Conservation (phyloP, 2,797 vertebrate genomes). For the Megalops cyprinoides region DNA sequence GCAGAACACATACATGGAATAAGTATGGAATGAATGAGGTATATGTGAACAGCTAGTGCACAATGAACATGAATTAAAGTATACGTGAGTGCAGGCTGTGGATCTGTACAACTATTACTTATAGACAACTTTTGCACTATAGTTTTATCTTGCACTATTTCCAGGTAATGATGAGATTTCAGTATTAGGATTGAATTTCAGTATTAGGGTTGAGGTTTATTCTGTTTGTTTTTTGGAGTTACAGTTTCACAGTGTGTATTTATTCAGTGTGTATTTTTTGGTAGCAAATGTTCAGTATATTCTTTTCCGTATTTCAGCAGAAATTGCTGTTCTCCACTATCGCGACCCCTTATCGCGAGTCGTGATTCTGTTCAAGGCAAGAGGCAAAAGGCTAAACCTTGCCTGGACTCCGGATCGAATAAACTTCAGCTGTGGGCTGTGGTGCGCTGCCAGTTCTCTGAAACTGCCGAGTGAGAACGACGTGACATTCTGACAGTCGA, state of each 20-base stretch:
- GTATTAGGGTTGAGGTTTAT: slow-evolving; percentile 8
- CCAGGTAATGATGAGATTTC: slow-evolving; percentile 7
- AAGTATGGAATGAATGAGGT: too few relatives aligned
- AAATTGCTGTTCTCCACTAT: not conserved
- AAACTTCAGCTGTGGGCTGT: slow-evolving; percentile 29
- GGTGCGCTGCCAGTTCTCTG: slow-evolving; percentile 35
- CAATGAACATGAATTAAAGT: too few relatives aligned
- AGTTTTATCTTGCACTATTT: slow-evolving; percentile 13
- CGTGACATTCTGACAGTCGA: slow-evolving; percentile 71
- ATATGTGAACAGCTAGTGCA: too few relatives aligned
- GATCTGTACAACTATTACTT: too few relatives aligned
- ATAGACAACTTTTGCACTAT: too few relatives aligned
- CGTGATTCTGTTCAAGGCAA: slow-evolving; percentile 32
- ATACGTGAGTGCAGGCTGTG: too few relatives aligned
- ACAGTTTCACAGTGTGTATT: slow-evolving; percentile 2
- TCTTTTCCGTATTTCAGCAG: slow-evolving; percentile 5
- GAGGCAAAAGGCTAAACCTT: slow-evolving; percentile 36
- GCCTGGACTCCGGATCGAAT: slow-evolving; percentile 29
- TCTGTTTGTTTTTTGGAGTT: slow-evolving; percentile 15
- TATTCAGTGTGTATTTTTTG: not conserved
- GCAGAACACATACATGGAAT: too few relatives aligned
- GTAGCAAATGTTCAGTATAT: slow-evolving; percentile 31
- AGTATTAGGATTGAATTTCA: slow-evolving; percentile 13
- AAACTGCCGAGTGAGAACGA: slow-evolving; percentile 51
- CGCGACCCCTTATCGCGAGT: slow-evolving; percentile 23